Conservation (phyloP, 2,888 invertebrate genomes). For the Lithophane leautieri region DNA sequence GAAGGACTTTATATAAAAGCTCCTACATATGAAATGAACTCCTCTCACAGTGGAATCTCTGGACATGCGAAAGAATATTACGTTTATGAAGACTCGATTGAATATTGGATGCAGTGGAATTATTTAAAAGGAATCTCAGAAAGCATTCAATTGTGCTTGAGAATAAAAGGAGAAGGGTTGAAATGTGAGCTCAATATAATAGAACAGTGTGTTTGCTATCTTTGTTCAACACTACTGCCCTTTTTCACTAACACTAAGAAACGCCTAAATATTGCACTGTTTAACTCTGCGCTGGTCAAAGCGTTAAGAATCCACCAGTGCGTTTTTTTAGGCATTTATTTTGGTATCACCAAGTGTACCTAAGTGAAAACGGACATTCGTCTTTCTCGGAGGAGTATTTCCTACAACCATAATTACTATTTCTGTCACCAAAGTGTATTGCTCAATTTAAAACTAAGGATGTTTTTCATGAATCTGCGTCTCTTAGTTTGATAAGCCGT, state of each 20-base stretch:
- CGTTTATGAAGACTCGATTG: slow-evolving; percentile 46
- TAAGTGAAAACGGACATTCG: too few relatives aligned
- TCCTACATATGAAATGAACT: slow-evolving; percentile 52
- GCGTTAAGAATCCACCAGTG: too few relatives aligned
- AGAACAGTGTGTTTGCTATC: background rate
- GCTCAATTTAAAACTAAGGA: background rate
- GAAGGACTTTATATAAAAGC: slow-evolving; percentile 52
- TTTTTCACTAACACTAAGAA: too few relatives aligned
- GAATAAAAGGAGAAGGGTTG: slow-evolving; percentile 17
- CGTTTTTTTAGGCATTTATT: too few relatives aligned
- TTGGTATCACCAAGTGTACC: too few relatives aligned
- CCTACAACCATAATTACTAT: rapidly evolving
- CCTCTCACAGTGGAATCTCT: slow-evolving; percentile 38
- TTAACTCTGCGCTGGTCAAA: too few relatives aligned
- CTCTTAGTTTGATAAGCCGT: background rate
- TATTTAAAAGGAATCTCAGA: slow-evolving; percentile 45
- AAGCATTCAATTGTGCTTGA: slow-evolving; percentile 26
- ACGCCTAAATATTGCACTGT: too few relatives aligned
- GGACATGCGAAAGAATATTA: slow-evolving; percentile 57
- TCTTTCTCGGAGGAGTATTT: background rate
- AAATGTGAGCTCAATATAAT: slow-evolving; percentile 1
- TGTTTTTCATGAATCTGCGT: background rate
- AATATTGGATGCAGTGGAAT: slow-evolving; percentile 53
- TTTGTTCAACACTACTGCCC: background rate
- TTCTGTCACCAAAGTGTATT: background rate